phyloP scores from a whole-genome alignment of 92 coral and sea anemone species.

The Porites divaricata region DNA sequence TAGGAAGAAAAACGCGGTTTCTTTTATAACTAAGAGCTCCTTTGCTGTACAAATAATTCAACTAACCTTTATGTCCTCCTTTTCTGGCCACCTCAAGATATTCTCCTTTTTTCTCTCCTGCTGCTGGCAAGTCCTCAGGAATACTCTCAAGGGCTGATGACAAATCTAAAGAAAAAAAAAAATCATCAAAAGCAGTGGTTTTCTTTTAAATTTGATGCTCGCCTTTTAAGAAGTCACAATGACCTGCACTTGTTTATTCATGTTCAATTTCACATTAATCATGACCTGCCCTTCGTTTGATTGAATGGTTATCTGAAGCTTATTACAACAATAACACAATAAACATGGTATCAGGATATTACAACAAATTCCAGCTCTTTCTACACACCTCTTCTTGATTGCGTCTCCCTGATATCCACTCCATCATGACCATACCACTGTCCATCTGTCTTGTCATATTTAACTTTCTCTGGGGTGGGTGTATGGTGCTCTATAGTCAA shows the following conservation, averaged over 20 bases:
- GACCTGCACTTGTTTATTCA: too few relatives aligned
- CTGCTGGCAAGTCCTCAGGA: slow-evolving; percentile 19
- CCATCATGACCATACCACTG: slow-evolving; percentile 57
- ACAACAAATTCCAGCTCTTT: not conserved
- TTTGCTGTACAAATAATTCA: not conserved
- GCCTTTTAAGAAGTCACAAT: not conserved
- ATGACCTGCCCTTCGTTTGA: too few relatives aligned
- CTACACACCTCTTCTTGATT: slow-evolving; percentile 30
- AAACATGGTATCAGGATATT: too few relatives aligned
- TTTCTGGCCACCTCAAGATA: slow-evolving; percentile 40
- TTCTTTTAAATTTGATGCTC: not conserved
- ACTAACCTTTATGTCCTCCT: slow-evolving; percentile 47
- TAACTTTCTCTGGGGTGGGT: slow-evolving; percentile 36
- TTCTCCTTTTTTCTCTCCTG: slow-evolving; percentile 28
- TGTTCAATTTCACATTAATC: too few relatives aligned
- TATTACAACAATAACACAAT: too few relatives aligned
- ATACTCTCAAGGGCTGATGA: slow-evolving; percentile 16
- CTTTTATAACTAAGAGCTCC: not conserved
- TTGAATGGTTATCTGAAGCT: too few relatives aligned
- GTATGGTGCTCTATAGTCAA: slow-evolving; percentile 35
- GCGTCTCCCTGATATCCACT: slow-evolving; percentile 37
- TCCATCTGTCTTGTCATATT: slow-evolving; percentile 41
- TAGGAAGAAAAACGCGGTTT: not conserved
- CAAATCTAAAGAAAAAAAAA: not conserved
- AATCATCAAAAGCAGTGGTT: not conserved